Evolutionary conservation across 2,113 vertebrate species (phyloP), one percentile per base, ranked within the genome.

Genomic region (Albula goreensis): DNA sequence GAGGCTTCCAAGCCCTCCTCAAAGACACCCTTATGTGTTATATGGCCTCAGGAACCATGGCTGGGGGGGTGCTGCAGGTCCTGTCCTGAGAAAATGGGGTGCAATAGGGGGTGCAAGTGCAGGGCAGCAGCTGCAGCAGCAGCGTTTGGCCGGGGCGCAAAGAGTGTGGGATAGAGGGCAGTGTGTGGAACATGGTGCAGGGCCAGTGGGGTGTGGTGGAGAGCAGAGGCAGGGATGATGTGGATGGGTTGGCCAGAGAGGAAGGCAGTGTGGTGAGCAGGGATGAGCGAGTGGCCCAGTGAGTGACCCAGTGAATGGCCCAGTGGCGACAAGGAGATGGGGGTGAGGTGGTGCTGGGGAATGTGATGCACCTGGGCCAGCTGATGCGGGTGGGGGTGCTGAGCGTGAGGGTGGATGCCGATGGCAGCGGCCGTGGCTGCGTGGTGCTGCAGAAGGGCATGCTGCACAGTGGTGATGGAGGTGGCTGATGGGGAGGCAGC

Each of bases 21-120:
- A 22, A n/a, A 22, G n/a, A 3, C 22, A 5, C 70, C 70, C 60
- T 22, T 2, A 9, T 8, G 49, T 81, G 82, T 60, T 2, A 66
- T 70, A 50, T 3, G 12, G 78, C 79, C 93, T 99, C 98, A 99
- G 86, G 98, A 98, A 91, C 98, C 98, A 0, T 99, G 98, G 88
- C 97, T 99, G 25, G 98, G 98, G 0, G 97, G 98, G 81, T 99
- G 98, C 92, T 99, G 98, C 90, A 99, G 97, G 95, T 99, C 98
- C 94, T 99, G 98, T 88, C 98, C 98, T 96, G 98, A 99, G 96
- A 99, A 99, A 88, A 99, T 99, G 85, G 98, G 98, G 93, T 99
- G 98, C 83, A 99, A 96, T 12, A 99, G 92, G 1, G 98, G 98
- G 92, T 99, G 98, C 19, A 99, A 96, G 88, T 99, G 98, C 25